phyloP scores from a whole-genome alignment of 2,888 invertebrate species.

The Empis livida region DNA sequence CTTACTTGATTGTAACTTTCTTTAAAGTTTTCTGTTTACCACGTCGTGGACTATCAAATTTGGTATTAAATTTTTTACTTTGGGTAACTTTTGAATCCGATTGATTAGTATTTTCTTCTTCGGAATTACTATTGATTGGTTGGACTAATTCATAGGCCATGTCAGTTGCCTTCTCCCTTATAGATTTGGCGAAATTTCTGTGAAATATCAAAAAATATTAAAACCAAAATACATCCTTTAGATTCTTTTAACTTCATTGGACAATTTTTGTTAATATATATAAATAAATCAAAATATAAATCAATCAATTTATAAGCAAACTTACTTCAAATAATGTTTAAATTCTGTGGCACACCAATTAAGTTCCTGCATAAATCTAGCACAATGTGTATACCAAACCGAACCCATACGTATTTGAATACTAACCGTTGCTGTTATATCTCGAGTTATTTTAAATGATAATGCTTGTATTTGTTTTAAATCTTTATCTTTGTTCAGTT shows the following conservation, averaged over 20 bases:
- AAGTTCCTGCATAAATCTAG: conserved; percentile 70
- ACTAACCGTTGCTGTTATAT: conserved; percentile 24
- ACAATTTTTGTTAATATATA: too few relatives aligned
- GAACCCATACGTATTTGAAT: conserved; percentile 59
- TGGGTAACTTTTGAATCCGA: not conserved
- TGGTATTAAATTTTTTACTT: not conserved
- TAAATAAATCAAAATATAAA: too few relatives aligned
- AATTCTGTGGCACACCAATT: conserved; percentile 83
- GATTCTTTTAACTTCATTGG: too few relatives aligned
- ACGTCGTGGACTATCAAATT: conserved; percentile 10
- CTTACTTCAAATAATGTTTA: conserved; percentile 54
- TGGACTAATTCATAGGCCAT: conserved; percentile 84
- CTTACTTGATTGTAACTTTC: conserved; percentile 13
- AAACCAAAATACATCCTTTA: too few relatives aligned
- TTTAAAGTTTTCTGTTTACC: too few relatives aligned
- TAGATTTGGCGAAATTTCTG: conserved; percentile 68
- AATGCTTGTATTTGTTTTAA: conserved; percentile 33
- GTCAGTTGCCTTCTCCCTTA: conserved; percentile 83
- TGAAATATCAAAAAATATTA: conserved; percentile 1
- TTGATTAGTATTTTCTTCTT: not conserved
- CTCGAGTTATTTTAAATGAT: conserved; percentile 31
- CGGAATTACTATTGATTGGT: conserved; percentile 34
- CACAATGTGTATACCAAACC: conserved; percentile 88
- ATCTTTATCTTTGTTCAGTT: conserved; percentile 15
- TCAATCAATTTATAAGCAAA: not conserved